phyloP scores from a whole-genome alignment of 2,888 invertebrate genomes.

The Ditylenchus weischeri region DNA sequence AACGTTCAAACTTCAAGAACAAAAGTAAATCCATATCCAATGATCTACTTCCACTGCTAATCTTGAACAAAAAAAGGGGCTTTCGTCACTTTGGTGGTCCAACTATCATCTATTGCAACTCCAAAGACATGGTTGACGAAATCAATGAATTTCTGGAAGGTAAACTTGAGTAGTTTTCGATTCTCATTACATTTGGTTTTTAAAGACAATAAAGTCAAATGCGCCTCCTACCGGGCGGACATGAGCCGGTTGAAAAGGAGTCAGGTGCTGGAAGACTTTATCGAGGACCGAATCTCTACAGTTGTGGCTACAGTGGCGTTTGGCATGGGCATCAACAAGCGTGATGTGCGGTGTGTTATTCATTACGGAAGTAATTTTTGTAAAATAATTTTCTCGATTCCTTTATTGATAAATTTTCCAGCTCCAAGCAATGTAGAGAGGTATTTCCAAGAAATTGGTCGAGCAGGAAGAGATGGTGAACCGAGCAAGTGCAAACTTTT shows the following conservation, averaged over 20 bases:
- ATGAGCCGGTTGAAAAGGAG: constrained; percentile 64
- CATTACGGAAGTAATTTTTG: constrained; percentile 67
- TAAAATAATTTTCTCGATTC: neutral
- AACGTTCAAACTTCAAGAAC: constrained; percentile 17
- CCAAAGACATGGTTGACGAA: constrained; percentile 44
- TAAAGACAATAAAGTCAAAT: constrained; percentile 25
- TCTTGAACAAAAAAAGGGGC: constrained; percentile 5
- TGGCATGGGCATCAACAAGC: constrained; percentile 65
- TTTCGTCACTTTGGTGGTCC: constrained; percentile 62
- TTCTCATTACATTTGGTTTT: neutral
- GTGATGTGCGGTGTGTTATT: constrained; percentile 70
- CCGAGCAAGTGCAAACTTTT: constrained; percentile 68
- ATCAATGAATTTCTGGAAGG: neutral
- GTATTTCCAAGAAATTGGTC: constrained; percentile 75
- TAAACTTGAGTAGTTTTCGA: too few species aligned
- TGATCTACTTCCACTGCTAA: constrained; percentile 21
- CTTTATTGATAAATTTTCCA: constrained; percentile 28
- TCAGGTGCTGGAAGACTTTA: constrained; percentile 67
- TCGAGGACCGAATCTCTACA: constrained; percentile 64
- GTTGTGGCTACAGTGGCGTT: constrained; percentile 64
- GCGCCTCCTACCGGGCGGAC: constrained; percentile 69
- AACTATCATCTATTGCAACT: constrained; percentile 72
- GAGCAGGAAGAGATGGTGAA: constrained; percentile 72
- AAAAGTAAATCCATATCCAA: constrained; percentile 9
- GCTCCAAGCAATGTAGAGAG: constrained; percentile 71